Percentiles rank a stretch among this genome's conserved stretches.
These are phyloP conservation scores for Aphelocoma californica DNA, from an alignment of 2,797 vertebrate genomes.

Conservation along the genomic window DNA sequence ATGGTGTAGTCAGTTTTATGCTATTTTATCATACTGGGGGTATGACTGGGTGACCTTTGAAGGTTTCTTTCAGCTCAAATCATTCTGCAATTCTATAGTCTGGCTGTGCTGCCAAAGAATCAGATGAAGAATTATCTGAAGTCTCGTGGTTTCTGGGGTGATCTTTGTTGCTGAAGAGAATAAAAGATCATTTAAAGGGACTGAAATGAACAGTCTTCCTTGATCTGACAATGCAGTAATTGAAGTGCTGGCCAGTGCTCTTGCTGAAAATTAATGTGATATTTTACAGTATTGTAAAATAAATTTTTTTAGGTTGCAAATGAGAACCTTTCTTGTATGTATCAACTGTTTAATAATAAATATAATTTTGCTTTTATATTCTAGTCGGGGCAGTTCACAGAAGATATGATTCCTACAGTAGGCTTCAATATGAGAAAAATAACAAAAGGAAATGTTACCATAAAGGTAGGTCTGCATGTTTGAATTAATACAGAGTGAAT, in stretches of 20 bases:
- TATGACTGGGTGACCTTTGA: not conserved
- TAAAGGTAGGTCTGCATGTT: slow-evolving; percentile 61
- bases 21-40: not conserved
- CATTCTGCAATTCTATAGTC: not conserved
- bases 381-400: slow-evolving; percentile 67
- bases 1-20: not conserved
- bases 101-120: not conserved
- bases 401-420: slow-evolving; percentile 74
- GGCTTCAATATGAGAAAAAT: slow-evolving; percentile 75
- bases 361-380: not conserved
- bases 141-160: slow-evolving; percentile 13
- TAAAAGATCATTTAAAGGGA: slow-evolving; percentile 7
- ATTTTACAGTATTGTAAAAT: not conserved
- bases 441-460: slow-evolving; percentile 71
- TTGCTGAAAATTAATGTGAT: not conserved
- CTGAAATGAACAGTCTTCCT: not conserved
- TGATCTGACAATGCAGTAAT: not conserved
- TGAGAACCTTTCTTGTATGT: not conserved
- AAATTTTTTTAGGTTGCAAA: not conserved
- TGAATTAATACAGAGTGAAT: not conserved
- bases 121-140: not conserved
- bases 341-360: not conserved
- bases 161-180: not conserved
- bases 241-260: not conserved
- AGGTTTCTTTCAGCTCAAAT: not conserved